A percentile compares a stretch with the other conserved stretches of the same genome.
Conservation (phyloP, 2,113 vertebrate genomes). For the Bubo bubo region DNA sequence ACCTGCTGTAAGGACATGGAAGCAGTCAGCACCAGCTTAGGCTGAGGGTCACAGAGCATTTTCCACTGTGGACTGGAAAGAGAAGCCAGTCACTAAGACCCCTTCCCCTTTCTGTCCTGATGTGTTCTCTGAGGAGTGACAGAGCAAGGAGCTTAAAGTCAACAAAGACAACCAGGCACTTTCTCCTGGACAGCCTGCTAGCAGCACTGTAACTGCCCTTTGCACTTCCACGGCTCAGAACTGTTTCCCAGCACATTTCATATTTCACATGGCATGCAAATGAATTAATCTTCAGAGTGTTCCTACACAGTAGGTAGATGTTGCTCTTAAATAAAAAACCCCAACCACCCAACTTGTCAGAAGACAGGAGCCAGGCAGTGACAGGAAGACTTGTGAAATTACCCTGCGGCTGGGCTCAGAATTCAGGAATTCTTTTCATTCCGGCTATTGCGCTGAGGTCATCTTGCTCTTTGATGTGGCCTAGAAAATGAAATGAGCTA, state of each 20-base stretch:
- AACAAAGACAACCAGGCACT: neutral
- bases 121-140: neutral
- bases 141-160: neutral
- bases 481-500: constrained; percentile 40
- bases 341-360: neutral
- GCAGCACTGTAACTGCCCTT: neutral
- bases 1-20: neutral
- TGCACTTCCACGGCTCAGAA: neutral
- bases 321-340: neutral
- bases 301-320: neutral
- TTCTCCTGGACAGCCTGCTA: neutral
- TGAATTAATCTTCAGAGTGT: neutral
- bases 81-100: neutral
- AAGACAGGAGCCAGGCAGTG: neutral
- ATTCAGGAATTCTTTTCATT: constrained; percentile 4
- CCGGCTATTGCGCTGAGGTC: neutral
- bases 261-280: neutral
- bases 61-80: neutral
- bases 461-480: constrained; percentile 6
- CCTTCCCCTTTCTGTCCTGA: neutral
- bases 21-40: neutral
- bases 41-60: neutral
- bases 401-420: neutral
- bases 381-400: neutral
- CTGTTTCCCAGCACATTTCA: neutral